Evolutionary conservation across 2,888 invertebrate genomes (phyloP), one percentile per base, ranked within the genome.

Genomic region (Dicyrtomina minuta): DNA sequence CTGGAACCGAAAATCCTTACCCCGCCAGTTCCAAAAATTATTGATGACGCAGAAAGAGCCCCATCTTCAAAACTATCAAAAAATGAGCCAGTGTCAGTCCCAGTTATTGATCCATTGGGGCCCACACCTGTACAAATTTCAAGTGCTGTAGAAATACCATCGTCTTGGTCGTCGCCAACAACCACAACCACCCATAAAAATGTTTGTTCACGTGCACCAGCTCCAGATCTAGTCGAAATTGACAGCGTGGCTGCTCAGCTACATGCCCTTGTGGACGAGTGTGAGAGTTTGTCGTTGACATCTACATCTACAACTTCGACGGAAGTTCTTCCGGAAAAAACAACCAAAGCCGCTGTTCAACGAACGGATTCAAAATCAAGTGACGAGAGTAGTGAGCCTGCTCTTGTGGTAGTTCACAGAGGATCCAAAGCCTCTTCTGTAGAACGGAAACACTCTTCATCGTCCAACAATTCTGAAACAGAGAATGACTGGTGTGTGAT

Each of bases 401-500:
- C 39, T 46, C n/a, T 65, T 22, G 26, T 53, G 8, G 33, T 51
- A 22, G 39, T 53, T 33, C 49, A 15, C 2, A 8, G 55, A 5
- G 55, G 67, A 17, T 27, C 43, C 24, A 56, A 56, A 56, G 56
- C 43, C 22, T 66, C 39, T 41, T 66, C 55, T 2, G 61, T 61
- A n/a, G 61, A 61, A 41, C 67, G 76, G 3, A 73, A 76, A 56
- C 70, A 72, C 41, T 76, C 76, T 1, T 66, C 72, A 12, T 76
- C 76, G 10, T 76, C 76, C 1, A 73, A 71, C 56, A 71, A 70
- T 66, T 74, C 74, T 15, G 75, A 76, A 33, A 71, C 69, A 60
- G 74, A n/a, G n/a, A n/a, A 74, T 58, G 76, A 76, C 27, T 76
- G 76, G 76, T 76, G 76, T 59, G 59, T 76, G n/a, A 70, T 76